These are phyloP conservation scores for Andrena dorsata DNA, from an alignment of 2,888 invertebrate species.

Conservation along the genomic window DNA sequence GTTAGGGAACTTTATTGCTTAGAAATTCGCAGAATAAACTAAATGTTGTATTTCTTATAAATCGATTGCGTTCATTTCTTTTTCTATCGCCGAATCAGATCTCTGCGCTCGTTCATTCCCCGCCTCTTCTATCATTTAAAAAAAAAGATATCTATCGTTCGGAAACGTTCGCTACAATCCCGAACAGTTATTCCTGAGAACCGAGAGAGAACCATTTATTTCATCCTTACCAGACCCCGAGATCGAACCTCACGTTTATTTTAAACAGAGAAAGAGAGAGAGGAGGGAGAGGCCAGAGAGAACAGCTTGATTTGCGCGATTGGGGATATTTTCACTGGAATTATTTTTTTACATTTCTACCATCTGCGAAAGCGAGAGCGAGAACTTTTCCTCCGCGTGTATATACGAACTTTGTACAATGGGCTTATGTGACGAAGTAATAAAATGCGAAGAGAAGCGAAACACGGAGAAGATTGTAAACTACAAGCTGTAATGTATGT, in stretches of 20 bases:
- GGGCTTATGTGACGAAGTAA: constrained; percentile 48
- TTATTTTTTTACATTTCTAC: constrained; percentile 60
- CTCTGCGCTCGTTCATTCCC: not conserved
- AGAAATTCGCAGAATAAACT: constrained; percentile 83
- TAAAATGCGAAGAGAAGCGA: constrained; percentile 33
- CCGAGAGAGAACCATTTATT: not conserved
- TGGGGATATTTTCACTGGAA: constrained; percentile 37
- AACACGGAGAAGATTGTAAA: constrained; percentile 50
- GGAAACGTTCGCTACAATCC: not conserved
- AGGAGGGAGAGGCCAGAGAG: not conserved
- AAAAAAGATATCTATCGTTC: not conserved
- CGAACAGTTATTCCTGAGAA: not conserved
- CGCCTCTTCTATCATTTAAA: not conserved
- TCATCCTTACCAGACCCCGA: not conserved
- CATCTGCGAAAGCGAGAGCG: constrained; percentile 38
- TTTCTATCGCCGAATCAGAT: constrained; percentile 39
- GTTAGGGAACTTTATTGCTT: constrained; percentile 83
- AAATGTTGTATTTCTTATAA: constrained; percentile 84
- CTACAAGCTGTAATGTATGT: constrained; percentile 40
- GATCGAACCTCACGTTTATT: constrained; percentile 25
- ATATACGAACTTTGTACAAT: constrained; percentile 59
- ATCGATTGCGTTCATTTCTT: constrained; percentile 53
- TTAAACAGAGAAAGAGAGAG: not conserved
- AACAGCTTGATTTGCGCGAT: constrained; percentile 31
- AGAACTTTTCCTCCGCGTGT: constrained; percentile 45